These are phyloP conservation scores for Caiman crocodilus DNA, from an alignment of 2,797 vertebrate genomes.

Conservation along the genomic window DNA sequence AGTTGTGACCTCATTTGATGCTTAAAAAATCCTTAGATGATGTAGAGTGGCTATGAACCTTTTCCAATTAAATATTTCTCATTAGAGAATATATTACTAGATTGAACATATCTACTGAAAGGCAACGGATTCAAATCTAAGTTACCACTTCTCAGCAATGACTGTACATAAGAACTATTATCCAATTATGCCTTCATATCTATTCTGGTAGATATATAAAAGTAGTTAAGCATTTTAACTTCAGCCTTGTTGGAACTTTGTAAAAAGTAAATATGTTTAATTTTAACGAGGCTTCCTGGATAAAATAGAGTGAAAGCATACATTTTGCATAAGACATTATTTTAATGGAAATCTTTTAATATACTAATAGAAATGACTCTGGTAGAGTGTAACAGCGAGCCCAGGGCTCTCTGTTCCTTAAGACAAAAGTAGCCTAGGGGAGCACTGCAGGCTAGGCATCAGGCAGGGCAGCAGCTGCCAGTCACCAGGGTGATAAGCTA, in stretches of 20 bases:
- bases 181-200: background rate
- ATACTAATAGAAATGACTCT: background rate
- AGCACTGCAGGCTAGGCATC: no score
- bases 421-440: no score
- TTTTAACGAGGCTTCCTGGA: background rate
- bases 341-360: background rate
- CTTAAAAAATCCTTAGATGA: background rate
- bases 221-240: background rate
- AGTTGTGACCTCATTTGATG: background rate
- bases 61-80: slow-evolving; percentile 8
- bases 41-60: background rate
- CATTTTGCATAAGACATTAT: background rate
- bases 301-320: background rate
- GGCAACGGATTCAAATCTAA: background rate
- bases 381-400: no score
- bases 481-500: no score
- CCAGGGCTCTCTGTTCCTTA: no score
- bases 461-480: no score
- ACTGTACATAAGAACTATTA: background rate
- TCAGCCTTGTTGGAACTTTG: background rate
- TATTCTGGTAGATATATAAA: background rate
- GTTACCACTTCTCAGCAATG: background rate
- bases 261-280: background rate
- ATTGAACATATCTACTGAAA: background rate
- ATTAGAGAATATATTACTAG: background rate